Base-by-base conservation (phyloP, 1,140 invertebrate genomes). In the Caenorhabditis remanei region DNA sequence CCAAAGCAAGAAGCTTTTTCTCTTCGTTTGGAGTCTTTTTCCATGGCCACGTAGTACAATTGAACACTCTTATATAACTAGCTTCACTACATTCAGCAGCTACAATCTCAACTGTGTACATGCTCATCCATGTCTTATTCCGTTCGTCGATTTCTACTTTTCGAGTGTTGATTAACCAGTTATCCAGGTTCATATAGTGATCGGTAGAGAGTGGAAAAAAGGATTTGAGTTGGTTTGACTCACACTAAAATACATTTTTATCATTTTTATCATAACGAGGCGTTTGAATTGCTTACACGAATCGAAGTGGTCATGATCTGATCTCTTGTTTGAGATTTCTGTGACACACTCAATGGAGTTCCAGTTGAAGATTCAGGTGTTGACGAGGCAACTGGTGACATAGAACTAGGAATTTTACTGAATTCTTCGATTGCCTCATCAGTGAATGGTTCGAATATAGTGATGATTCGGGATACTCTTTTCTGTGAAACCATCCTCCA, bases 351-450 rank as follows among this genome's bases (percentile, higher is more conserved):
- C 21, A 21, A 7, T 24, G n/a, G 6, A 13, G 71, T 13, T 24
- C 32, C 46, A 21, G 43, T 50, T 13, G 40, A 8, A 11, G 46
- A 24, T 24, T 24, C n/a, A 32, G 7, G 43, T 50, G n/a, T 40
- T 32, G 61, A 32, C 43, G 21, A 7, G 13, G 71, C 16, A 6
- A 46, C 46, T 71, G 67, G 67, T 46, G 61, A 32, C 11, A 63
- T 32, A 24, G n/a, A 13, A 63, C 61, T 63, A 11, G 71, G 71
- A 24, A 50, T 8, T 13, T 79, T 79, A 13, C 13, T 50, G 46
- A 79, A 79, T 24, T 79, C 71, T 79, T 79, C 71, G 9, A 79
- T 79, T n/a, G 71, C 43, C 40, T 50, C 21, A 24, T 79, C 71
- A n/a, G 6, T 43, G 46, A n/a, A 43, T 50, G 83, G 58, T 19